phyloP scores from a whole-genome alignment of 2,888 invertebrate genomes.

The Melanchra persicariae region DNA sequence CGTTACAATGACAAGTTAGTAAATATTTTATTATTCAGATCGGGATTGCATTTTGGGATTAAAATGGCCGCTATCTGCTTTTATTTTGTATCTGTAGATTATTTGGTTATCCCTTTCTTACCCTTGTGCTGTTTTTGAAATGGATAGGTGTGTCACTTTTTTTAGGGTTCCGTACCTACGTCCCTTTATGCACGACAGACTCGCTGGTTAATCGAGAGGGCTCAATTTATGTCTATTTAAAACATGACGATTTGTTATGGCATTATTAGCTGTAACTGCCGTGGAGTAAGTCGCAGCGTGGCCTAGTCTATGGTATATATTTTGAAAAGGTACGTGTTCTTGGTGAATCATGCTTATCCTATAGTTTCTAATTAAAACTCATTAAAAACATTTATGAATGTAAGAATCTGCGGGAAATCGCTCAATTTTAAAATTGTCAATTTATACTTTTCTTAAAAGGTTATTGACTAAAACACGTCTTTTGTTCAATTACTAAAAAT shows the following conservation, averaged over 20 bases:
- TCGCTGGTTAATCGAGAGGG: neutral
- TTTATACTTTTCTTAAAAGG: no score
- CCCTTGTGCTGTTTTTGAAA: neutral
- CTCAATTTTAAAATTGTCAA: no score
- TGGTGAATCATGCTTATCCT: no score
- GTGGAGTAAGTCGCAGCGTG: no score
- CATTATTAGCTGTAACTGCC: no score
- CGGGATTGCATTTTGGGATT: slow-evolving; percentile 69
- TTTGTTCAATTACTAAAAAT: neutral
- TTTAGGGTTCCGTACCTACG: neutral
- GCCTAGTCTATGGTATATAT: neutral
- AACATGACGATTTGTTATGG: neutral
- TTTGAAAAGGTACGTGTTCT: neutral
- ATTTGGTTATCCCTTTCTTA: slow-evolving; percentile 40
- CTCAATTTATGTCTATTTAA: neutral
- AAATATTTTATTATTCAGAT: slow-evolving; percentile 81
- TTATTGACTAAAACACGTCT: neutral
- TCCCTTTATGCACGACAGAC: no score
- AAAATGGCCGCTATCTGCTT: slow-evolving; percentile 51
- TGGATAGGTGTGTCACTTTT: slow-evolving; percentile 3
- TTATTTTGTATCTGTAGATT: slow-evolving; percentile 34
- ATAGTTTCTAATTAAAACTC: neutral
- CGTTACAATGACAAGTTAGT: slow-evolving; percentile 76
- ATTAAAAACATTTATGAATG: neutral
- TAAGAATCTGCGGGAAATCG: no score